phyloP scores from a whole-genome alignment of 1,140 invertebrate species.

The Oryctes rhinoceros region DNA sequence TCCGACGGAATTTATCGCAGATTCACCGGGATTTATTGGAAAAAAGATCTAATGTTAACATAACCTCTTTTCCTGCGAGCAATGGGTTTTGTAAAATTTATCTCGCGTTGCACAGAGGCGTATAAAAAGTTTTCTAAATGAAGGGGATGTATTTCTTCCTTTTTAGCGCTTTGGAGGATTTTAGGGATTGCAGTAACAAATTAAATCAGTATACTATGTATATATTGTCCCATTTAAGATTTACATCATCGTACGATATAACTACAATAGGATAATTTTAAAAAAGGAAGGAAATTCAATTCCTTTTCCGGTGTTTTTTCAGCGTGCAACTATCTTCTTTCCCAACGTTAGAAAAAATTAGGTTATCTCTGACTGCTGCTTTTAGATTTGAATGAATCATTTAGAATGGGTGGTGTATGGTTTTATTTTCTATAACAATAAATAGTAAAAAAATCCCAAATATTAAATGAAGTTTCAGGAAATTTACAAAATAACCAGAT shows the following conservation, averaged over 20 bases:
- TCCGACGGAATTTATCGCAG: not conserved
- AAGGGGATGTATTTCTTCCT: no score
- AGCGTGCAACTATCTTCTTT: not conserved
- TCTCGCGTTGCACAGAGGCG: not conserved
- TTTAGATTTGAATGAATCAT: not conserved
- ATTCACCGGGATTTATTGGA: conserved; percentile 9
- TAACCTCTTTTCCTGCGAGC: not conserved
- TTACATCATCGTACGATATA: no score
- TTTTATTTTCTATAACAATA: no score
- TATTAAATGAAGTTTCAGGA: no score
- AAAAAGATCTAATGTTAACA: conserved; percentile 5
- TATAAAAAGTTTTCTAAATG: no score
- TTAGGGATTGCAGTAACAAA: no score
- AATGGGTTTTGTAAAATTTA: not conserved
- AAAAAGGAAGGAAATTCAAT: conserved; percentile 1
- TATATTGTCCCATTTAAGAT: no score
- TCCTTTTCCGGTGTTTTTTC: not conserved
- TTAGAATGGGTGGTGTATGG: no score
- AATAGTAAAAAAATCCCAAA: no score
- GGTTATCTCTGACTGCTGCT: not conserved
- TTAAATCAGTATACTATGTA: no score
- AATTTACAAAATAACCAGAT: no score
- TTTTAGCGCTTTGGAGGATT: no score
- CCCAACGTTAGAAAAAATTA: not conserved
- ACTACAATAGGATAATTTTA: not conserved